Percentiles rank a stretch among this genome's conserved stretches.
phyloP scores from a whole-genome alignment of 2,113 vertebrate genomes.

The Boulengeromyrus knoepffleri region DNA sequence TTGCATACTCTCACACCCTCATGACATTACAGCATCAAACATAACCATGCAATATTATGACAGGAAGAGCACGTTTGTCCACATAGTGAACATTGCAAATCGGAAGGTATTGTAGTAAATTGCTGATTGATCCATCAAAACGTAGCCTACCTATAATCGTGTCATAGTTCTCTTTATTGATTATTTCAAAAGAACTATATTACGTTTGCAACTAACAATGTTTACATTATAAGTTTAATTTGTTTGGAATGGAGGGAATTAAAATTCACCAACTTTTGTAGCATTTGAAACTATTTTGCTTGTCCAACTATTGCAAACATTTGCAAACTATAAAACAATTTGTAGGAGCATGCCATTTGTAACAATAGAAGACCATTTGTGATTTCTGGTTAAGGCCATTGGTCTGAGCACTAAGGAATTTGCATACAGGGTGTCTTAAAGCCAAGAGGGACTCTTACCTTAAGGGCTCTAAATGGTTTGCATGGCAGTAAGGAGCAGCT shows the following conservation, averaged over 20 bases:
- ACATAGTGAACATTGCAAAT: neutral
- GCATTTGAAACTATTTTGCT: neutral
- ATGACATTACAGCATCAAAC: neutral
- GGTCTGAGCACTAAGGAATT: slow-evolving; percentile 45
- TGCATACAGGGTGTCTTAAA: slow-evolving; percentile 52
- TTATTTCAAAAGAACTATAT: neutral
- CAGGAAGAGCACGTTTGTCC: neutral
- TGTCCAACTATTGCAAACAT: neutral
- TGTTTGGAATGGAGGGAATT: slow-evolving; percentile 31
- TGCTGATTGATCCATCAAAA: neutral
- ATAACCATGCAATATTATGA: neutral
- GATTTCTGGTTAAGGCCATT: slow-evolving; percentile 41
- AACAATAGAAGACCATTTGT: slow-evolving; percentile 43
- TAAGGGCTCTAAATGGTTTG: neutral
- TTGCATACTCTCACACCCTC: neutral
- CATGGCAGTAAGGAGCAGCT: neutral
- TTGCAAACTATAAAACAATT: neutral
- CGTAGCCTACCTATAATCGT: neutral
- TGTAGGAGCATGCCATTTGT: neutral
- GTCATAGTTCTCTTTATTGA: neutral
- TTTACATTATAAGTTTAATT: slow-evolving; percentile 33
- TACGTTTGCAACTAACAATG: neutral
- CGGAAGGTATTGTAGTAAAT: neutral
- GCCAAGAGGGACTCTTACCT: slow-evolving; percentile 4
- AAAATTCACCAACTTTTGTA: neutral